Conservation (phyloP, 2,888 invertebrate genomes). For the Conomelus anceps region DNA sequence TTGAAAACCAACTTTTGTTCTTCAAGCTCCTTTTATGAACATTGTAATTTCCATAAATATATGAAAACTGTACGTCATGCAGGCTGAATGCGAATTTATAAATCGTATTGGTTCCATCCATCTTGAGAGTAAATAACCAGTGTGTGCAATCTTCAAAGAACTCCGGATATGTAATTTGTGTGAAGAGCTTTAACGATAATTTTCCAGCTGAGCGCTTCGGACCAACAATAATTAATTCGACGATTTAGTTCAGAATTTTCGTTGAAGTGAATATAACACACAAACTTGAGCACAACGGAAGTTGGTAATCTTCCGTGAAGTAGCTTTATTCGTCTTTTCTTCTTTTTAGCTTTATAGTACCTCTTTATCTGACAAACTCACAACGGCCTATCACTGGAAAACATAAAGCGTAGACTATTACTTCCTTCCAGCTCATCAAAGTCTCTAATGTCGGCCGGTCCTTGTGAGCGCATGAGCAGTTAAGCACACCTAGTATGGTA, state of each 20-base stretch:
- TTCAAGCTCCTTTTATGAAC: too few relatives aligned
- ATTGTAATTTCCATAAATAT: not conserved
- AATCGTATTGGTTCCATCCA: not conserved
- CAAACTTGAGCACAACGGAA: not conserved
- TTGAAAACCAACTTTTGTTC: too few relatives aligned
- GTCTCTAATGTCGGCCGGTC: not conserved
- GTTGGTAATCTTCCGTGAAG: not conserved
- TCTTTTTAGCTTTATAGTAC: not conserved
- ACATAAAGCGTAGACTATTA: not conserved
- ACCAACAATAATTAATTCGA: not conserved
- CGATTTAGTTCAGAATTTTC: not conserved
- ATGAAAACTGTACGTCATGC: not conserved
- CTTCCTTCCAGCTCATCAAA: not conserved
- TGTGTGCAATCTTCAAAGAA: not conserved
- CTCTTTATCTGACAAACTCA: not conserved
- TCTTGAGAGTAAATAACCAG: not conserved
- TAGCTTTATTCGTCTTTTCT: not conserved
- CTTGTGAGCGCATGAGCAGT: not conserved
- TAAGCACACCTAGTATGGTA: not conserved
- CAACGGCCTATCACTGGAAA: not conserved
- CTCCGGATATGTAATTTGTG: not conserved
- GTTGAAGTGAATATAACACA: not conserved
- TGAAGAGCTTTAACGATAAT: not conserved
- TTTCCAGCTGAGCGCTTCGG: not conserved
- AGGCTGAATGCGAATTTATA: not conserved